Evolutionary conservation across 2,797 vertebrate species (phyloP), one percentile per base, ranked within the genome.

Genomic region (Myotis pilosus): DNA sequence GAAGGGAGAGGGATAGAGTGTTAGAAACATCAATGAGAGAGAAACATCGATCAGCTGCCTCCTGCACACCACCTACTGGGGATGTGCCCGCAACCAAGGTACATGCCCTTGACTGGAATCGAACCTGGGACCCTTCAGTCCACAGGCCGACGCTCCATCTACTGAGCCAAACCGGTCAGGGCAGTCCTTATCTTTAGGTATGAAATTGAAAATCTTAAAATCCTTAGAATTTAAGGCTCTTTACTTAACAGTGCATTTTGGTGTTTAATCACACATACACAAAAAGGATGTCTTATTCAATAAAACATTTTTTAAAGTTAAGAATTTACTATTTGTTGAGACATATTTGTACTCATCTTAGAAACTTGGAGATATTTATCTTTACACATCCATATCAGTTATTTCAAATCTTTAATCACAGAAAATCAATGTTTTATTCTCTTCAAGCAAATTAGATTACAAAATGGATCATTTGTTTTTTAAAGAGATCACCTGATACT

Each of bases 341-440:
- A 96, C 85, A 85, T 76, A 85, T 55, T 89, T 94, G 9, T 60
- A 82, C 10, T 90, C 53, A 57, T 60, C 75, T 86, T 93, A 80
- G 79, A 94, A 94, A 92, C 44, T 79, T 86, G 28, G 84, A 4
- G 8, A 22, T 91, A 49, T 79, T 78, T 92, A 62, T 81, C 49
- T 89, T 87, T 78, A 95, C 33, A 86, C 9, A 76, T 91, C 88
- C 53, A 81, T 94, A 78, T 13, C 22, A 95, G 23, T 96, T 88
- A 80, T 17, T 92, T 96, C 53, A 84, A 62, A 68, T 76, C 38
- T 82, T 82, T 96, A 89, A 68, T 92, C 51, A 80, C 2, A 87
- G 3, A 93, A 88, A 89, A 91, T 90, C 8, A 47, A 51, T 41
- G 25, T 94, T 92, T 86, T 94, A 69, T 84, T 94, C 5, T 84